Conservation (phyloP, 2,113 vertebrate species). For the Mustelus asterias region DNA sequence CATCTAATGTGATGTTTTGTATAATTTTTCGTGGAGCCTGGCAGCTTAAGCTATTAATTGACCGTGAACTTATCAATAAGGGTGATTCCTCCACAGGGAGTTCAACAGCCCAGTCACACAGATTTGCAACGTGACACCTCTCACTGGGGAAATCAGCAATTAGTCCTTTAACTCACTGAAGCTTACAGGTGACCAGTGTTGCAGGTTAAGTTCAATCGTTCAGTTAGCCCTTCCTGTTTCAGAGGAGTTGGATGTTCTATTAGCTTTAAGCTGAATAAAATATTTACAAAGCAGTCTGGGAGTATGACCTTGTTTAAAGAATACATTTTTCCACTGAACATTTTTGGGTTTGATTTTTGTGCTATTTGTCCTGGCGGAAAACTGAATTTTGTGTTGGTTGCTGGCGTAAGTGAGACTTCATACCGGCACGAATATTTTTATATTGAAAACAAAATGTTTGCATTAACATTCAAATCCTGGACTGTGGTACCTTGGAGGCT, state of each 20-base stretch:
- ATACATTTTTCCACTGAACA: constrained; percentile 35
- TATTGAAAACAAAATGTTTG: not conserved
- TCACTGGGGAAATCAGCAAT: not conserved
- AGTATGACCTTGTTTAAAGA: constrained; percentile 25
- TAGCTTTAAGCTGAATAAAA: constrained; percentile 31
- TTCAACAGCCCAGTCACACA: not conserved
- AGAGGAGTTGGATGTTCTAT: constrained; percentile 25
- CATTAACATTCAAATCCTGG: not conserved
- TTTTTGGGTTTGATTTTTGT: constrained; percentile 22
- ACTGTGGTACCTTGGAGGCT: not conserved
- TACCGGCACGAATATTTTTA: not conserved
- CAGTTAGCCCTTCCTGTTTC: constrained; percentile 18
- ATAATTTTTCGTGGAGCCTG: constrained; percentile 9
- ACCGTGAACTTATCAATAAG: constrained; percentile 25
- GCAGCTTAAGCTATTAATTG: not conserved
- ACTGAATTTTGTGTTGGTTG: constrained; percentile 15
- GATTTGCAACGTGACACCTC: not conserved
- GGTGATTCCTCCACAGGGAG: not conserved
- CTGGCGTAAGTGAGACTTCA: not conserved
- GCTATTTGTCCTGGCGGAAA: constrained; percentile 29
- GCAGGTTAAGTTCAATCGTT: constrained; percentile 9
- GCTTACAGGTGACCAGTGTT: constrained; percentile 7
- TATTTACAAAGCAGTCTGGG: constrained; percentile 34
- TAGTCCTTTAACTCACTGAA: not conserved
- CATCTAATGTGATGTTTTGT: constrained; percentile 17